These are phyloP conservation scores for Irena cyanogastra DNA, from an alignment of 2,113 vertebrate species.

Conservation along the genomic window DNA sequence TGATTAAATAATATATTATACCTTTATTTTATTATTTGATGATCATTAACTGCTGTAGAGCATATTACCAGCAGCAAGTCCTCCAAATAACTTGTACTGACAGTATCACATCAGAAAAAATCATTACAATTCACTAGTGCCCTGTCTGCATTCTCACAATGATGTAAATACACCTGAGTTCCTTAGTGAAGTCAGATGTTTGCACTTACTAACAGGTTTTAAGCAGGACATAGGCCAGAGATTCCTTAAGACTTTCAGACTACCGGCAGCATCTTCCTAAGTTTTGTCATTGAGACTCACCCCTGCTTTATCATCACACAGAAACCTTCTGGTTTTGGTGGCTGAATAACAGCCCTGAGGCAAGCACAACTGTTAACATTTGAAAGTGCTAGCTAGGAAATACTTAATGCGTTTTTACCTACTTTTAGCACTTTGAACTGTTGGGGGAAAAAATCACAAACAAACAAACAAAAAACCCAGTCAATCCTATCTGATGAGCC, in stretches of 20 bases:
- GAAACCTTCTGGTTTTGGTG: slow-evolving; percentile 14
- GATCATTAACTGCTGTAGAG: neutral
- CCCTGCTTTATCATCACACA: neutral
- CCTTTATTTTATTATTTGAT: neutral
- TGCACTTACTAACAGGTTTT: neutral
- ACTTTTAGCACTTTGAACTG: slow-evolving; percentile 18
- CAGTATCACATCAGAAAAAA: neutral
- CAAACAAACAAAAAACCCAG: neutral
- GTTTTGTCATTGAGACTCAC: neutral
- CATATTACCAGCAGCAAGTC: neutral
- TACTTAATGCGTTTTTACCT: slow-evolving; percentile 24
- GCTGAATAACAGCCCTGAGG: slow-evolving; percentile 36
- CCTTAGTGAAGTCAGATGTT: neutral
- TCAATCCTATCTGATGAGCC: neutral
- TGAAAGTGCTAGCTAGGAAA: slow-evolving; percentile 14
- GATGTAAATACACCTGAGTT: neutral
- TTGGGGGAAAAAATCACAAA: neutral
- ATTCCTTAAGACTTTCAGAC: neutral
- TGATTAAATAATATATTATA: neutral
- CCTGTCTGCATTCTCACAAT: neutral
- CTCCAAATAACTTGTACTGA: neutral
- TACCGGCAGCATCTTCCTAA: neutral
- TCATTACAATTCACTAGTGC: neutral
- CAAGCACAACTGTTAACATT: slow-evolving; percentile 40
- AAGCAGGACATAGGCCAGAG: neutral